These are phyloP conservation scores for Clunio marinus DNA, from an alignment of 2,888 invertebrate genomes.

Conservation along the genomic window DNA sequence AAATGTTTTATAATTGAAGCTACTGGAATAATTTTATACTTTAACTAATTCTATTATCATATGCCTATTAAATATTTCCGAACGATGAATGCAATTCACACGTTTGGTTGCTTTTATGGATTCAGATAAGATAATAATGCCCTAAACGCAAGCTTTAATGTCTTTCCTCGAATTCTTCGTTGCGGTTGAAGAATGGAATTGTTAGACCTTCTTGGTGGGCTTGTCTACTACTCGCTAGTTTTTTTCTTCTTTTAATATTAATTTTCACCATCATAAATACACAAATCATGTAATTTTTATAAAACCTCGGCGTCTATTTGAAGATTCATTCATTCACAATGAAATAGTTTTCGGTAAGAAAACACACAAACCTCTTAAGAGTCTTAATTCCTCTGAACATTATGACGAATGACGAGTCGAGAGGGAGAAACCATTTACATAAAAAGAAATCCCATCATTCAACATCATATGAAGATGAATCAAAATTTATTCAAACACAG, in stretches of 20 bases:
- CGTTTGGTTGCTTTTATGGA: too few species aligned
- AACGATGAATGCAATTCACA: conserved; percentile 2
- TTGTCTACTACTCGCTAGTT: background rate
- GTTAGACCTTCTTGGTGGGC: background rate
- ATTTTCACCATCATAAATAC: background rate
- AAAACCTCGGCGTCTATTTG: background rate
- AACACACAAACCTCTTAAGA: background rate
- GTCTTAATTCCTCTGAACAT: background rate
- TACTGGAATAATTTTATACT: too few species aligned
- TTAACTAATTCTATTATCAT: too few species aligned
- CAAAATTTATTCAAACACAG: background rate
- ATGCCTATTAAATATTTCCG: too few species aligned
- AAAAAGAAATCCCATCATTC: conserved; percentile 28
- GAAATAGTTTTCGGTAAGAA: background rate
- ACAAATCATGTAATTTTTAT: too few species aligned
- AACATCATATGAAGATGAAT: conserved; percentile 11
- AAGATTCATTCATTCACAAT: background rate
- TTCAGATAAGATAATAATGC: too few species aligned
- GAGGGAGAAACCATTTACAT: background rate
- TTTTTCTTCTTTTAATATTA: background rate
- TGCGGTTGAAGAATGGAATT: background rate
- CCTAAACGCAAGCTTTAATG: too few species aligned
- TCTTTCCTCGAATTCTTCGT: too few species aligned
- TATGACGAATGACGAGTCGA: background rate
- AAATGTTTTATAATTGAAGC: too few species aligned